Base-by-base conservation (phyloP, 2,888 invertebrate genomes). In the Cataglyphis livida region DNA sequence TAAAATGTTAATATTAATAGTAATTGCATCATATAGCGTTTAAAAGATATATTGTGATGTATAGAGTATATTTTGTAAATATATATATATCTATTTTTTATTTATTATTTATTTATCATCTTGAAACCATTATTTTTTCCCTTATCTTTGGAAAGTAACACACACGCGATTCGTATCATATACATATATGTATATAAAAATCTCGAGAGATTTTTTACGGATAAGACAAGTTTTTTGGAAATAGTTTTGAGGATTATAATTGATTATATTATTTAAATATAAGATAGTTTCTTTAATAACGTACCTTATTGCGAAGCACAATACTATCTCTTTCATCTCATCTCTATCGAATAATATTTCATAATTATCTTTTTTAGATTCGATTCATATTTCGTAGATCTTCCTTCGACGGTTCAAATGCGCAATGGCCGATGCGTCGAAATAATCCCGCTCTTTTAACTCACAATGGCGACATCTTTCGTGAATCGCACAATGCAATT, bases 31-130 rank as follows among this genome's bases (percentile, higher is more conserved):
- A 2, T 35, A 3, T 62, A 59, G 51, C 62, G 76, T 82, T 57
- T 83, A 54, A 84, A 84, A 35, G 35, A 35, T 35, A 82, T 68
- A 82, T 83, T 89, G 87, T 89, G 79, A 86, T 87, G 87, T 51
- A 62, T 86, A 89, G 87, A 35, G 48, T 87, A 89, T 62, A 44
- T 88, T 86, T 81, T 89, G 88, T 89, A 88, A 87, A 85, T 64
- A 84, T 85, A 64, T 70, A 68, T 18, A 48, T 48, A 48, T 48
- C 12, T 7, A 6, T 35, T 51, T 51, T n/a, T 7, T 51, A n/a
- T 51, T 51, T 51, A n/a, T 6, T 51, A 48, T 18, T 2, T 28
- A 28, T 1, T 28, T 28, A n/a, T 51, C n/a, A 51, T 51, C 2
- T 51, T 51, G 1, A 5, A 48, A n/a, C 7, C 6, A 48, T 48